Evolutionary conservation across 2,113 vertebrate genomes (phyloP).

Genomic region (Ctenodactylus gundi): DNA sequence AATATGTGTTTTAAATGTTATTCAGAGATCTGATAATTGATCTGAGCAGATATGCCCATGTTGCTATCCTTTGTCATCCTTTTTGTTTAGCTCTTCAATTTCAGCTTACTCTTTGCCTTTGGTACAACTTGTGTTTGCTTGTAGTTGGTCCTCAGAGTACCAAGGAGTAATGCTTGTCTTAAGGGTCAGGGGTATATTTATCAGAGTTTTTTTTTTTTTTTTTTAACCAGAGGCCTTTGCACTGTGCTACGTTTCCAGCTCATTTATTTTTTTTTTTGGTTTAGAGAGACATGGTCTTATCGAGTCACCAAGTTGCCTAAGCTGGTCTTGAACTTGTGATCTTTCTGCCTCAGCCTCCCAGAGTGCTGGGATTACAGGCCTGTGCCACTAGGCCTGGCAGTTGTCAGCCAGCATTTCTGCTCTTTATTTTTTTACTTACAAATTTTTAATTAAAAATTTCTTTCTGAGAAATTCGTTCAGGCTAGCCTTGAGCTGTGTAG

Average conservation of each 20-base stretch:
- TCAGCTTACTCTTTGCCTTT: constrained; percentile 14
- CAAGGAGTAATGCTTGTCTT: not conserved
- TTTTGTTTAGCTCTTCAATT: not conserved
- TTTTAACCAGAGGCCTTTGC: too few relatives aligned
- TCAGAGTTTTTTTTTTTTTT: not conserved
- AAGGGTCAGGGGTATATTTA: not conserved
- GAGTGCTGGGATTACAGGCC: too few relatives aligned
- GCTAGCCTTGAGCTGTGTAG: not conserved
- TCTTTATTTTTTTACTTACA: too few relatives aligned
- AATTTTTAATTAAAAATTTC: not conserved
- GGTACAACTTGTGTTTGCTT: not conserved
- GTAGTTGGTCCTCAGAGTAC: not conserved
- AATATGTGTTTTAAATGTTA: not conserved
- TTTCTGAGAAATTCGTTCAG: too few relatives aligned
- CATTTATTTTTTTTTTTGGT: not conserved
- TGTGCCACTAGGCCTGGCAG: too few relatives aligned
- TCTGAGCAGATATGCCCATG: not conserved
- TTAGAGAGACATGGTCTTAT: not conserved
- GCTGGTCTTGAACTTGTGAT: not conserved
- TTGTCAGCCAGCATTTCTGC: too few relatives aligned
- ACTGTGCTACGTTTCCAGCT: too few relatives aligned
- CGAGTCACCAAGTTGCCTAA: not conserved
- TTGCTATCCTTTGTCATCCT: not conserved
- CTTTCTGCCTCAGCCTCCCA: too few relatives aligned
- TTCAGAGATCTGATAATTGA: not conserved